phyloP scores from a whole-genome alignment of 1,140 invertebrate genomes.

The Caerostris extrusa region DNA sequence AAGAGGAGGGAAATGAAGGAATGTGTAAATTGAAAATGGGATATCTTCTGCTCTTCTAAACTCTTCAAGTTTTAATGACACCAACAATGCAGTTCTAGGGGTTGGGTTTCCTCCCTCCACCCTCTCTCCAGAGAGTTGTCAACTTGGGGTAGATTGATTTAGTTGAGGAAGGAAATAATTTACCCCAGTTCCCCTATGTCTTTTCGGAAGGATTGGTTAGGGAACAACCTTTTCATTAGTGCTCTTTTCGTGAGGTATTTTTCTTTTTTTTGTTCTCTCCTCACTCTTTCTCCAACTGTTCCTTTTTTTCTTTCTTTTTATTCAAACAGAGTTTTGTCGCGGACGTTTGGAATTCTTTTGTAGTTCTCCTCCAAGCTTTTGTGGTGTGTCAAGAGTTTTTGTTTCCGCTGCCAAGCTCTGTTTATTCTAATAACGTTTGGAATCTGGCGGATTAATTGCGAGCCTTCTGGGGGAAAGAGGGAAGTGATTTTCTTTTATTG shows the following conservation, averaged over 20 bases:
- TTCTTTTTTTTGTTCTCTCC: not conserved
- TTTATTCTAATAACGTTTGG: conserved; percentile 11
- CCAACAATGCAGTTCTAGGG: conserved; percentile 69
- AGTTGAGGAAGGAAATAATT: conserved; percentile 75
- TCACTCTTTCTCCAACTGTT: not conserved
- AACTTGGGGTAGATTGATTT: conserved; percentile 71
- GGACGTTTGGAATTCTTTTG: conserved; percentile 38
- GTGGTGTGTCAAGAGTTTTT: not conserved
- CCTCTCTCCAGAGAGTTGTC: conserved; percentile 36
- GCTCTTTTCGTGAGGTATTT: not conserved
- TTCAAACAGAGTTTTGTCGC: conserved; percentile 35
- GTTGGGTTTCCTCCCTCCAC: conserved; percentile 43
- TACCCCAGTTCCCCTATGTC: conserved; percentile 37
- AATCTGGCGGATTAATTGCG: conserved; percentile 20
- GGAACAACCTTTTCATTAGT: conserved; percentile 63
- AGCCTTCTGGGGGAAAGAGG: not conserved
- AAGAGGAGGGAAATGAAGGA: conserved; percentile 64
- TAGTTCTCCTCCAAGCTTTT: not conserved
- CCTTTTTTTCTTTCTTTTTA: conserved; percentile 9
- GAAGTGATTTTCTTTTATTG: not conserved
- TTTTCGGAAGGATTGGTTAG: conserved; percentile 26
- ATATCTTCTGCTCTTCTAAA: conserved; percentile 74
- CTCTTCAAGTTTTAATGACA: conserved; percentile 76
- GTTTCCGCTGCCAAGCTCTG: not conserved
- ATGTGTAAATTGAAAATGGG: conserved; percentile 76